Base-by-base conservation (phyloP, 2,888 invertebrate species). In the Aleiodes leptofemur region DNA sequence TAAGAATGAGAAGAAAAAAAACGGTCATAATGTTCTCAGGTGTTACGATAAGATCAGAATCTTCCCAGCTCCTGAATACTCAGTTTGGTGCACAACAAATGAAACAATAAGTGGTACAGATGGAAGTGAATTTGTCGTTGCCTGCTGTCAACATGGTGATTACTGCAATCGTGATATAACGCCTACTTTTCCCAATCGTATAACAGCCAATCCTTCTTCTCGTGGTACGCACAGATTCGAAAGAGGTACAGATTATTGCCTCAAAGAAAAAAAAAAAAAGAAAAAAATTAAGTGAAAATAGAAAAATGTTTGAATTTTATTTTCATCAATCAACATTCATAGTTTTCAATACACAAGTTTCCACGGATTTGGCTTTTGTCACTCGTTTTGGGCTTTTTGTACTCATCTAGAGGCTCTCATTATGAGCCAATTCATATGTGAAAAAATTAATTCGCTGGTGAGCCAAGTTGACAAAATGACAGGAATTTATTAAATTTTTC, bases 101-200 rank as follows among this genome's bases (percentile, higher is more conserved):
- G 85, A 82, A 75, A 86, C 84, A 48, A 83, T 83, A 48, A 83
- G 82, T 82, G 85, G 84, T 80, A 84, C 84, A 78, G 86, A 82
- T 73, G 85, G 83, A 90, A 93, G 93, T 91, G 92, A 93, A 87
- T 94, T 94, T 92, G 92, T 93, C 90, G 93, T 95, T 91, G 92
- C 92, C 89, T 96, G 96, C 93, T 96, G 96, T 93, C 93, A 94
- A 89, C 91, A 93, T 88, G 91, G 91, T 90, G 91, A 91, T 89
- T 94, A 93, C 93, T 95, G 95, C 93, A 96, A 96, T 91, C 91
- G 90, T 86, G 91, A 92, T 85, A 91, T 95, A 90, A 92, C 90
- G 89, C 93, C 94, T 88, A 91, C 86, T 73, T 85, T 90, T 76
- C 82, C 83, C 80, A 79, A 82, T 79, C 81, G 81, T 78, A 80